Evolutionary conservation across 2,113 vertebrate genomes (phyloP).

Genomic region (Heptranchias perlo): DNA sequence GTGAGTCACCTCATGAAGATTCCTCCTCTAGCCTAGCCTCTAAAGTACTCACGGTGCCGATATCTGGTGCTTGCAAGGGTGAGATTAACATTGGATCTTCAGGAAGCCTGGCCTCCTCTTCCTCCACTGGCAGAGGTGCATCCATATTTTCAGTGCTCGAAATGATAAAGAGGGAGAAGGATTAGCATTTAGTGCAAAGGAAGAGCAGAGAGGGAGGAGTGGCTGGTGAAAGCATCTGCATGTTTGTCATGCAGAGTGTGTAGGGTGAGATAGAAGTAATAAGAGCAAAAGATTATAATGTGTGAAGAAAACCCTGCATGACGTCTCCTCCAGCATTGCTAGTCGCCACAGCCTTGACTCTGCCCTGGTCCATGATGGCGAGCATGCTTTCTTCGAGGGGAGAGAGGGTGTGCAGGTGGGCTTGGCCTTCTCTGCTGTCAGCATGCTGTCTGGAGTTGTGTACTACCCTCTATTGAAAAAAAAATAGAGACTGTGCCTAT

Average conservation of each 20-base stretch:
- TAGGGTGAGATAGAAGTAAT: not conserved
- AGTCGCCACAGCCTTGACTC: no score
- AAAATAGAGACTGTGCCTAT: not conserved
- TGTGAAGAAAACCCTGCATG: not conserved
- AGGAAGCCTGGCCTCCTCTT: not conserved
- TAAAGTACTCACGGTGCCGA: no score
- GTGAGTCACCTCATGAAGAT: not conserved
- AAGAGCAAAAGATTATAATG: not conserved
- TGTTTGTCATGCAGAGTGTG: not conserved
- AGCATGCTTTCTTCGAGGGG: no score
- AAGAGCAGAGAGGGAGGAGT: no score
- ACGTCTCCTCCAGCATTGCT: not conserved
- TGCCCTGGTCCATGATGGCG: no score
- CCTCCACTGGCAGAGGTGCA: not conserved
- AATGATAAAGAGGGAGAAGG: not conserved
- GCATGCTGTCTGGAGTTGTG: no score
- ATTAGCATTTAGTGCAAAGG: not conserved
- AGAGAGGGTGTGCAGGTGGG: no score
- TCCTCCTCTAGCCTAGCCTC: no score
- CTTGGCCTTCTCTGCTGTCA: not conserved
- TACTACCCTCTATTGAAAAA: not conserved
- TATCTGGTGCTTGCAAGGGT: no score
- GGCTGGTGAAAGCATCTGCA: no score
- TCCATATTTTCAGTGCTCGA: not conserved
- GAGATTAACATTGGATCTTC: not conserved